phyloP scores from a whole-genome alignment of 2,113 vertebrate species.

The Vidua chalybeata region DNA sequence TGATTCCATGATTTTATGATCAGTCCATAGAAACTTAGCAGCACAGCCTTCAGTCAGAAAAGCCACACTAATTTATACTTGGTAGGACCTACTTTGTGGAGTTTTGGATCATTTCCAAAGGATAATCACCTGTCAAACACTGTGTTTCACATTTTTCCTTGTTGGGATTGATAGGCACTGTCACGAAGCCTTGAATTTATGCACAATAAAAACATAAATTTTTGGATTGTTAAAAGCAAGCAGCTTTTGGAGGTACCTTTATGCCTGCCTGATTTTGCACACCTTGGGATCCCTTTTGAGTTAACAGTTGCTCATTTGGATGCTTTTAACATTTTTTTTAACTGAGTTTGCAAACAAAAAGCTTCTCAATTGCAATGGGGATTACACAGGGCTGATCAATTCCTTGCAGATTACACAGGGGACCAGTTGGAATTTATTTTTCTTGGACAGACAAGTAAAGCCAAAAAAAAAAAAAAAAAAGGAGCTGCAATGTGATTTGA shows the following conservation, averaged over 20 bases:
- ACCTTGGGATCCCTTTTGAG: not conserved
- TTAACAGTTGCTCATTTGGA: not conserved
- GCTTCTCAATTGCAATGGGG: not conserved
- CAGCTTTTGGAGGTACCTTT: not conserved
- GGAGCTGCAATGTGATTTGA: not conserved
- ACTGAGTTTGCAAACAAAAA: not conserved
- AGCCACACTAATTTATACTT: accelerated
- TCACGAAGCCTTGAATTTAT: not conserved
- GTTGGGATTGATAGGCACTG: not conserved
- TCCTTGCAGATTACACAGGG: not conserved
- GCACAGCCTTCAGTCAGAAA: not conserved
- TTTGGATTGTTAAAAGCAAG: not conserved
- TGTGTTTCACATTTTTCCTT: not conserved
- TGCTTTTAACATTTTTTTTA: not conserved
- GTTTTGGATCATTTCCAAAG: not conserved
- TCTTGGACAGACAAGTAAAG: not conserved
- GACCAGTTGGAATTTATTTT: not conserved
- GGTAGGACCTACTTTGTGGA: not conserved
- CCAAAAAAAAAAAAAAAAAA: not conserved
- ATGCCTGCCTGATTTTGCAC: not conserved
- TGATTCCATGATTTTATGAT: not conserved
- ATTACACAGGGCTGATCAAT: not conserved
- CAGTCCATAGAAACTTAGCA: not conserved
- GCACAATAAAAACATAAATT: not conserved
- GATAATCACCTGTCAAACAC: not conserved